These are phyloP conservation scores for Boloria selene DNA, from an alignment of 2,888 invertebrate genomes.

Conservation along the genomic window DNA sequence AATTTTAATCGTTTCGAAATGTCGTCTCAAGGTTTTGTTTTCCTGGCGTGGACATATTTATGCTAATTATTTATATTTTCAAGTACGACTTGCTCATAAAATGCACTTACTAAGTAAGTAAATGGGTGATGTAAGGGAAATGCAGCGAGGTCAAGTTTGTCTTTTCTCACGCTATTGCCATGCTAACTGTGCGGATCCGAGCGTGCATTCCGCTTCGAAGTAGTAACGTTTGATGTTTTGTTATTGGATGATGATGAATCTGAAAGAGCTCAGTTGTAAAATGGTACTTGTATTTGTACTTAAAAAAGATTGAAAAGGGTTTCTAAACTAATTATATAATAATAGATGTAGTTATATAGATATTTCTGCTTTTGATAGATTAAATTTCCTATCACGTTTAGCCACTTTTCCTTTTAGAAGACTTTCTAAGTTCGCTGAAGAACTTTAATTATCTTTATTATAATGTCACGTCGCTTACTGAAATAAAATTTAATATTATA, in stretches of 20 bases:
- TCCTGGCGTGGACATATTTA: background rate
- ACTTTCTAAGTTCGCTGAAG: no score
- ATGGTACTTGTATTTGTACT: no score
- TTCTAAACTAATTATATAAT: no score
- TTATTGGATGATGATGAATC: background rate
- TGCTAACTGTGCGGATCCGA: conserved; percentile 35
- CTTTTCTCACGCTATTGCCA: conserved; percentile 36
- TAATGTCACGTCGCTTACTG: no score
- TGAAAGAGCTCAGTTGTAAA: background rate
- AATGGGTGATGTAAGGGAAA: conserved; percentile 25
- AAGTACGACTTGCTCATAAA: background rate
- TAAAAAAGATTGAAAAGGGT: no score
- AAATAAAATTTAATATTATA: no score
- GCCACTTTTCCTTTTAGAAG: no score
- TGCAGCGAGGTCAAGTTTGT: conserved; percentile 34
- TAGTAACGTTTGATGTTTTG: conserved; percentile 19
- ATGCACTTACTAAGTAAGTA: conserved; percentile 1
- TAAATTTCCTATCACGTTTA: no score
- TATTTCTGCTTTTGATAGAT: no score
- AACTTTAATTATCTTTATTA: no score
- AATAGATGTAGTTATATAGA: no score
- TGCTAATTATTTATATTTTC: conserved; percentile 13
- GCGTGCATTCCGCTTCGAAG: conserved; percentile 10
- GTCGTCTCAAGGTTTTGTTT: background rate
- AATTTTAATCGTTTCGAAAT: background rate